Base-by-base conservation (phyloP, 2,888 invertebrate species). In the Itoplectis maculator region DNA sequence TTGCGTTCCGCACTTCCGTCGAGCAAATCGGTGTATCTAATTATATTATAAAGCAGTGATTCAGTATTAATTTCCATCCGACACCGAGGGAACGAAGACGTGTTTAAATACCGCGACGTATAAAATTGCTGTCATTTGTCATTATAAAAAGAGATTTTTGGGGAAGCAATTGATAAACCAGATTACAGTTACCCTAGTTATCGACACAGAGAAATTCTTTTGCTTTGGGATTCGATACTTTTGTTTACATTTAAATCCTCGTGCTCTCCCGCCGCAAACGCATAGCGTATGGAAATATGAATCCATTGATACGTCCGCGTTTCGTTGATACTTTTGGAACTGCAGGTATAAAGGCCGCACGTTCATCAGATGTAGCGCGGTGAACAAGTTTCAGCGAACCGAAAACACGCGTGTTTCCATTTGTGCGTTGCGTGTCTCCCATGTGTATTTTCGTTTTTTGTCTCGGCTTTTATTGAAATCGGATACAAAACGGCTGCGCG, bases 11-110 rank as follows among this genome's bases (percentile, higher is more conserved):
- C 6, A 63, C 65, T 42, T 63, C 18, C 40, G 59, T n/a, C 45
- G 20, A 72, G 76, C 76, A 76, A 75, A 79, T 82, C 79, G 51
- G 45, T 59, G 8, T 61, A 76, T 72, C 51, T 65, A 75, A 63
- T 81, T 51, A 81, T 51, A 61, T 40, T 61, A 61, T 40, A 15
- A 8, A 15, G 11, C 3, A 2, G n/a, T 61, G 61, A 35, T 37
- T 37, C 8, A 7, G 35, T 35, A 59, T 59, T 37, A 37, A 61
- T 37, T 61, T 9, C 37, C 0, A 0, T n/a, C n/a, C 15, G 35
- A 8, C 9, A 29, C 35, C 35, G 29, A 37, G 37, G 18, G 2
- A 15, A 8, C 7, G 7, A 29, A 59, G 7, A 35, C n/a, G 29
- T n/a, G n/a, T 13, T 35, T n/a, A 0, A 56, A 29, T 3, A 35